Evolutionary conservation across 1,140 invertebrate genomes (phyloP).

Genomic region (Drosophila orena): DNA sequence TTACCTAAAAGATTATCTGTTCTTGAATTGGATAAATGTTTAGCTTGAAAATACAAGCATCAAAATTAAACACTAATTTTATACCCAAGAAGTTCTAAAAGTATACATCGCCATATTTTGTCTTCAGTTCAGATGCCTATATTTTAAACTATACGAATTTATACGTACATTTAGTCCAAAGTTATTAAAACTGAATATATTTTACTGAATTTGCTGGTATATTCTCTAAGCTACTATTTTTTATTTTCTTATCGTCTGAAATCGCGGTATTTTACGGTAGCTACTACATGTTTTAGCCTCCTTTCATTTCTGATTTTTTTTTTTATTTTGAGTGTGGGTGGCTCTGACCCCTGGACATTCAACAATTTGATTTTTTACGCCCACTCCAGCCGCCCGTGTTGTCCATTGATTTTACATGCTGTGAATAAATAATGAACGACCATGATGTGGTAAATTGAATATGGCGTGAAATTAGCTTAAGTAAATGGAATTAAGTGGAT

Average conservation of each 20-base stretch:
- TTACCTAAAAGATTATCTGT: too few relatives aligned
- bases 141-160: too few relatives aligned
- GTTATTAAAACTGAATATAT: too few relatives aligned
- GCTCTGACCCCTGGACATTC: conserved; percentile 38
- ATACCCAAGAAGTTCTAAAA: too few relatives aligned
- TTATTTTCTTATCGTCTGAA: not conserved
- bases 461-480: conserved; percentile 83
- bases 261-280: not conserved
- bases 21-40: too few relatives aligned
- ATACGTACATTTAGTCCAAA: too few relatives aligned
- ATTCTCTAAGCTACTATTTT: too few relatives aligned
- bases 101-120: too few relatives aligned
- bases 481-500: conserved; percentile 83
- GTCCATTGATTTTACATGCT: conserved; percentile 82
- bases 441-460: conserved; percentile 84
- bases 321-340: conserved; percentile 1
- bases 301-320: conserved; percentile 11
- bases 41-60: too few relatives aligned
- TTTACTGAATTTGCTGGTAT: too few relatives aligned
- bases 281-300: not conserved
- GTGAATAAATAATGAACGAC: conserved; percentile 82
- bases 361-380: conserved; percentile 72
- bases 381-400: conserved; percentile 10
- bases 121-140: too few relatives aligned
- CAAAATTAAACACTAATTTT: too few relatives aligned